Evolutionary conservation across 2,113 vertebrate genomes (phyloP), one percentile per base, ranked within the genome.

Genomic region (Anguilla rostrata): DNA sequence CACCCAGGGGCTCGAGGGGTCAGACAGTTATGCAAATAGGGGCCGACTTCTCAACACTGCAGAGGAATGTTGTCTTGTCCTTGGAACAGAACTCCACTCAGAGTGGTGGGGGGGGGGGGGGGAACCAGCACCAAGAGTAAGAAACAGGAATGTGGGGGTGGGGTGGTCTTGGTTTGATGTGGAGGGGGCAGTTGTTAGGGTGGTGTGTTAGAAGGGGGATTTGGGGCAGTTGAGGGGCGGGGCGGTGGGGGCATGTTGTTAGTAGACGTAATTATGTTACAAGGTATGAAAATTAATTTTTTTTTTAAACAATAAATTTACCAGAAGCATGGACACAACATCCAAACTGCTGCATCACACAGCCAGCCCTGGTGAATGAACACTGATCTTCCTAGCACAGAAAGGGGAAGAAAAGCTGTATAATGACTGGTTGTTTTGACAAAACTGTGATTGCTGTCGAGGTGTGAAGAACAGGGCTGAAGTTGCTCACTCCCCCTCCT

Each of bases 321-420:
- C 18, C 4, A 66, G 22, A 22, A 66, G 22, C 12, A 60, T 9
- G 56, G 18, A 60, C 56, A 18, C 11, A 60, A 60, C 56, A 60
- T 60, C 56, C 15, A 14, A 60, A 60, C 60, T 66, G 60, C 8
- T 66, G 60, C 22, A 5, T 26, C 22, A 26, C 18, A 66, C 49
- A 11, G 49, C 49, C 49, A 53, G 49, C 49, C 49, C 49, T 53
- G 49, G 49, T 53, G 49, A 53, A 53, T 14, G 9, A 53, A 53
- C 49, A 53, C 49, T 14, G 60, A 20, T 20, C 60, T 66, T 20
- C 22, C 60, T 26, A 66, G 22, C 60, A 22, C 71, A n/a, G 39
- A 15, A 80, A 5, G 53, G 46, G 91, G 92, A 89, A 91, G 83
- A 90, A 91, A 91, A 90, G 89, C 87, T 82, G 88, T 91, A 90